phyloP scores from a whole-genome alignment of 2,797 vertebrate species.

The Apodemus agrarius region DNA sequence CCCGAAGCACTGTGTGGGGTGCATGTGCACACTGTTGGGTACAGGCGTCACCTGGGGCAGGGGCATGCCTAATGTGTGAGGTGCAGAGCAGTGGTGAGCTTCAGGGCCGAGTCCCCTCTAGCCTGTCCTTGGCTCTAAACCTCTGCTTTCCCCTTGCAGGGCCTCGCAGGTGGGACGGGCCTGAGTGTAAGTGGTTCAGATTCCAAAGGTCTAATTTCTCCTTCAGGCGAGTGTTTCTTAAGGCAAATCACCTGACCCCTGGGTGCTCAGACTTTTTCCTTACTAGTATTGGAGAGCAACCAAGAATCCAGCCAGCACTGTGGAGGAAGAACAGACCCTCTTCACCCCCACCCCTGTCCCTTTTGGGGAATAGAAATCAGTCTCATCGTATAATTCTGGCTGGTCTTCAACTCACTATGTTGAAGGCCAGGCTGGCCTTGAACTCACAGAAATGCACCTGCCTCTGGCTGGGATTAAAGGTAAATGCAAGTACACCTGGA shows the following conservation, averaged over 20 bases:
- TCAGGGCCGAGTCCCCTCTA: neutral
- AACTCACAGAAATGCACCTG: neutral
- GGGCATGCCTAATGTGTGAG: neutral
- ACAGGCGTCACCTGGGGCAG: neutral
- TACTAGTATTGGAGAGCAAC: neutral
- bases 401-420: neutral
- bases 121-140: neutral
- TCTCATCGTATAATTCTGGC: neutral
- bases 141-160: neutral
- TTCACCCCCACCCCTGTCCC: no score
- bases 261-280: neutral
- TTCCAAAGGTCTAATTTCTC: neutral
- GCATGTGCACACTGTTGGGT: fast-evolving
- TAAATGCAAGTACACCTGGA: neutral
- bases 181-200: neutral
- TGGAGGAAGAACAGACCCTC: neutral
- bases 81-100: neutral
- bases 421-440: neutral
- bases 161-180: neutral
- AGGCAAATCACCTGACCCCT: neutral
- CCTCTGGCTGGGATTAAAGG: neutral
- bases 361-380: neutral
- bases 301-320: neutral
- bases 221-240: neutral
- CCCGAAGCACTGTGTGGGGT: neutral